These are phyloP conservation scores for Sisor rabdophorus DNA, from an alignment of 2,113 vertebrate genomes.

Conservation along the genomic window DNA sequence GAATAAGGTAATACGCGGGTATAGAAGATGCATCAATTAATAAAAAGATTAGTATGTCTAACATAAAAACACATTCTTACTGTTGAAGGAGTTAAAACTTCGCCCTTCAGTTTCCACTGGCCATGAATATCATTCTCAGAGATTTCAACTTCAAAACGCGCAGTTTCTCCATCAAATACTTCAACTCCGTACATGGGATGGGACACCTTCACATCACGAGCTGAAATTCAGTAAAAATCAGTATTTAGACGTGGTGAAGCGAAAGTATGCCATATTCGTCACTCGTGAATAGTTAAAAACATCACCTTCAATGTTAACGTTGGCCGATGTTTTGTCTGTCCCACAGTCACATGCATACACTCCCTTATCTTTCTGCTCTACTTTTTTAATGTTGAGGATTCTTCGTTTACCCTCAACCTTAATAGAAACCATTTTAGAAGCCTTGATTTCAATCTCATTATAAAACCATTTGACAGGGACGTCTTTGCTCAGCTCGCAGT, in stretches of 20 bases:
- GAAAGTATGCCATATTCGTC: not conserved
- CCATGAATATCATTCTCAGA: slow-evolving; percentile 89
- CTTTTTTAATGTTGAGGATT: slow-evolving; percentile 84
- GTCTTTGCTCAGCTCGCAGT: slow-evolving; percentile 94
- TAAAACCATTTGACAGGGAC: slow-evolving; percentile 92
- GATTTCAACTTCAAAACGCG: slow-evolving; percentile 93
- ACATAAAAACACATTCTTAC: slow-evolving; percentile 65
- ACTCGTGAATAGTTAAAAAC: not conserved
- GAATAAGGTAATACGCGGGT: no score
- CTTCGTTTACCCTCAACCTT: slow-evolving; percentile 79
- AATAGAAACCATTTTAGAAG: slow-evolving; percentile 81
- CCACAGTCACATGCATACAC: slow-evolving; percentile 88
- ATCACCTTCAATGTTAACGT: slow-evolving; percentile 81
- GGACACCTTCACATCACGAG: slow-evolving; percentile 88
- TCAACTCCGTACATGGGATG: slow-evolving; percentile 91
- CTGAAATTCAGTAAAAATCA: slow-evolving; percentile 58
- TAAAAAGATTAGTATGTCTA: not conserved
- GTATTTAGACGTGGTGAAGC: not conserved
- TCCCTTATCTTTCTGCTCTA: slow-evolving; percentile 77
- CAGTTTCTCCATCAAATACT: slow-evolving; percentile 93
- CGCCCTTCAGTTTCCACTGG: slow-evolving; percentile 90
- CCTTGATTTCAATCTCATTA: slow-evolving; percentile 80
- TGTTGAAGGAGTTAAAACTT: slow-evolving; percentile 79
- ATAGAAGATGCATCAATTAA: not conserved
- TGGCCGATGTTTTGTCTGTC: slow-evolving; percentile 84